Base-by-base conservation (phyloP, 2,888 invertebrate genomes). In the Oscheius sp. region DNA sequence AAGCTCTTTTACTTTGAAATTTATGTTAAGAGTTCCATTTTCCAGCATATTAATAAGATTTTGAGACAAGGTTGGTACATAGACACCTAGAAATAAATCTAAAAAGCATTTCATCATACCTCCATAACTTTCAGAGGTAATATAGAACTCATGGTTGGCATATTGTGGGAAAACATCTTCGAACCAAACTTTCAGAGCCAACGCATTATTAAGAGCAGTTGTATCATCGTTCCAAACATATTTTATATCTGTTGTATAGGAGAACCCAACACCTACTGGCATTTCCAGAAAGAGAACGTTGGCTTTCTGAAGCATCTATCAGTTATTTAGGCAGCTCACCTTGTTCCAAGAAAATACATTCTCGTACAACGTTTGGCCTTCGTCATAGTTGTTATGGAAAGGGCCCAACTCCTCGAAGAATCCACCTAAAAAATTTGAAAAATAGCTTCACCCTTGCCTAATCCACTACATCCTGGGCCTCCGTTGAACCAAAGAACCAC, bases 221-320 rank as follows among this genome's bases (percentile, higher is more conserved):
- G 71, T 68, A 72, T 86, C 80, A 56, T 82, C 82, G 49, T 81
- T 73, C 30, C 73, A 74, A 9, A 80, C 85, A 72, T 87, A 87
- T 63, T 87, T 86, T 9, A 32, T 12, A 74, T 87, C 86, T 8
- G 82, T 82, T 2, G 87, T 82, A 76, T 89, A 89, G 0, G 89
- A 89, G 73, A 85, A 89, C 2, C 89, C 89, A 24, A 89, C 89
- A 49, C 89, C 89, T 17, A 89, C 89, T 4, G 89, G 89, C 0
- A 89, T 86, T 80, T 89, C 89, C 68, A 89, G 73, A 76, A 87
- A 89, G 41, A 89, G 71, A 67, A 89, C 87, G 49, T 70, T 75
- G 2, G 74, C 72, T 36, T 83, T 80, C 75, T 75, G 33, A 70
- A 70, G 32, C 5, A 49, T 26, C n/a, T 4, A 28, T 8, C 30